Evolutionary conservation across 2,797 vertebrate genomes (phyloP).

Genomic region (Lophura swinhoii): DNA sequence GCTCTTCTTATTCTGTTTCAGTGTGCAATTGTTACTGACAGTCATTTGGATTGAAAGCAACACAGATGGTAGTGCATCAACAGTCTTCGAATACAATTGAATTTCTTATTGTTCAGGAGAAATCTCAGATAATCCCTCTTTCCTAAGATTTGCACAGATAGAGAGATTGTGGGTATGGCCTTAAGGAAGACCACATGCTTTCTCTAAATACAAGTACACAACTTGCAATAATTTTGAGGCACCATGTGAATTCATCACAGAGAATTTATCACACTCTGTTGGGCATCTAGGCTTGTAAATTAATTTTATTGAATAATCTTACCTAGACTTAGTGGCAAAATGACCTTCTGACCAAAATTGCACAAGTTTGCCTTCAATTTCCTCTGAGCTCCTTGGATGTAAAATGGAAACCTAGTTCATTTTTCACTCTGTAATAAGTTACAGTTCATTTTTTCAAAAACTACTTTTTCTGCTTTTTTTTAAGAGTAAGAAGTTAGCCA

Average conservation of each 20-base stretch:
- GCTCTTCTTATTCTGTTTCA: background rate
- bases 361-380: background rate
- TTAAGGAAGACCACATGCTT: background rate
- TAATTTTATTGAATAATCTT: background rate
- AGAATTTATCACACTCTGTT: background rate
- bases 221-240: background rate
- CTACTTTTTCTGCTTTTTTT: background rate
- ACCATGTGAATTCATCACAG: background rate
- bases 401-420: background rate
- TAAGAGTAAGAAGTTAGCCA: background rate
- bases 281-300: background rate
- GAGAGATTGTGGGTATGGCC: background rate
- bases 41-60: background rate
- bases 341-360: background rate
- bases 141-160: background rate
- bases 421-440: background rate
- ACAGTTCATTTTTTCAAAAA: background rate
- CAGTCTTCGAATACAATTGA: background rate
- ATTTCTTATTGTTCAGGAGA: background rate
- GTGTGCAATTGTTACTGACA: background rate
- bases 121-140: background rate
- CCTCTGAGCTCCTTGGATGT: background rate
- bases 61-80: background rate
- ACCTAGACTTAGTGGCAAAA: background rate
- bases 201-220: background rate